Percentiles rank a stretch among this genome's conserved stretches.
phyloP scores from a whole-genome alignment of 1,140 invertebrate species.

The Heliconius melpomene region DNA sequence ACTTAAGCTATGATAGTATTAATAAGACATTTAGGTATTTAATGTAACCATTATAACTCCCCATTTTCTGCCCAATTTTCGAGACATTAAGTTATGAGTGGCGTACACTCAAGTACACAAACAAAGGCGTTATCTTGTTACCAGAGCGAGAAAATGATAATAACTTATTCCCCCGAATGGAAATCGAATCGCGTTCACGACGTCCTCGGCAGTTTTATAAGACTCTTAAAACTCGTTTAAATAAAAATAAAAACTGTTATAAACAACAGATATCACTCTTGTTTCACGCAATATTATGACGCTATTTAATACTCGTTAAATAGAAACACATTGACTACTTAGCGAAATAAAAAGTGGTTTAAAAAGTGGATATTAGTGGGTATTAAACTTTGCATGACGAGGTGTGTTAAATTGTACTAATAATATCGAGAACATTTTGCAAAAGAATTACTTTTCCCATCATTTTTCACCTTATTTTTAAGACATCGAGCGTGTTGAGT shows the following conservation, averaged over 20 bases:
- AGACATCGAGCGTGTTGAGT: neutral
- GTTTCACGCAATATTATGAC: neutral
- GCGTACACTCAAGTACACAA: no score
- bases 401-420: neutral
- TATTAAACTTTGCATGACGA: neutral
- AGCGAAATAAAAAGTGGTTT: neutral
- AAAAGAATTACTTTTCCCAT: neutral
- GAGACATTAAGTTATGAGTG: no score
- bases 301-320: conserved; percentile 4
- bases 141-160: no score
- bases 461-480: neutral
- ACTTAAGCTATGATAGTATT: no score
- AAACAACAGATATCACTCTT: neutral
- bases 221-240: no score
- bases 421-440: neutral
- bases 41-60: no score
- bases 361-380: neutral
- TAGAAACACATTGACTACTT: neutral
- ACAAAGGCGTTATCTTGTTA: no score
- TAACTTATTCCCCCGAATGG: no score
- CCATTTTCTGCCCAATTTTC: no score
- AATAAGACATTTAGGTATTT: no score
- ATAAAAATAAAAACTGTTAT: neutral
- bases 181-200: no score
- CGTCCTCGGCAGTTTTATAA: no score